Conservation (phyloP, 2,888 invertebrate genomes). For the Lasioglossum marginatum region DNA sequence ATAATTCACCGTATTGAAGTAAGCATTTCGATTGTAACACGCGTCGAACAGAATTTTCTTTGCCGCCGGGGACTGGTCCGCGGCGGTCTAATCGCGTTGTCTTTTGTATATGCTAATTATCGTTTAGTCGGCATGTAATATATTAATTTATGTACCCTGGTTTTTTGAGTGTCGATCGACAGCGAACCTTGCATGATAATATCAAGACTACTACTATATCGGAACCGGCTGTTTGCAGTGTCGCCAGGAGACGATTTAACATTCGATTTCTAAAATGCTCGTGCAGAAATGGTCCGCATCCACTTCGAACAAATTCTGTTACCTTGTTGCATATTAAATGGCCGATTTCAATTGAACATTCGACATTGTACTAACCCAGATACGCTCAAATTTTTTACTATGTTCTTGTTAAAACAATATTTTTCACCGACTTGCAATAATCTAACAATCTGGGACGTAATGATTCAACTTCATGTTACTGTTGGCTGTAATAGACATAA, state of each 20-base stretch:
- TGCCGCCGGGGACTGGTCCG: conserved; percentile 76
- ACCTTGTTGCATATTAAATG: conserved; percentile 1
- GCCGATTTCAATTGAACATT: background rate
- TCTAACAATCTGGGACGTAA: background rate
- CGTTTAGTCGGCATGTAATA: conserved; percentile 69
- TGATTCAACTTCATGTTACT: background rate
- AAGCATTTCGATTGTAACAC: conserved; percentile 66
- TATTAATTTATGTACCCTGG: conserved; percentile 71
- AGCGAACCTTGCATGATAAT: conserved; percentile 63
- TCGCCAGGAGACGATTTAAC: conserved; percentile 6
- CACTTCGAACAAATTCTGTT: background rate
- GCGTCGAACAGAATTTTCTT: conserved; percentile 66
- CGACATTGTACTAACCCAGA: background rate
- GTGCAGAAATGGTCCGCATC: background rate
- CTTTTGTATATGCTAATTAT: conserved; percentile 75
- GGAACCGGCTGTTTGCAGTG: conserved; percentile 34
- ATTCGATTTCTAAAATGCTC: background rate
- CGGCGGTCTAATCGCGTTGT: conserved; percentile 62
- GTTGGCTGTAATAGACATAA: background rate
- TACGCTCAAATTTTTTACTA: background rate
- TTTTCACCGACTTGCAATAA: background rate
- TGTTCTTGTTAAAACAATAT: background rate
- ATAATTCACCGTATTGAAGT: conserved; percentile 42
- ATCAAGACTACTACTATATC: conserved; percentile 72
- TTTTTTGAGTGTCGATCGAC: conserved; percentile 52